Percentiles rank a stretch among this genome's conserved stretches.
phyloP scores from a whole-genome alignment of 1,140 invertebrate genomes.

The Asobara japonica region DNA sequence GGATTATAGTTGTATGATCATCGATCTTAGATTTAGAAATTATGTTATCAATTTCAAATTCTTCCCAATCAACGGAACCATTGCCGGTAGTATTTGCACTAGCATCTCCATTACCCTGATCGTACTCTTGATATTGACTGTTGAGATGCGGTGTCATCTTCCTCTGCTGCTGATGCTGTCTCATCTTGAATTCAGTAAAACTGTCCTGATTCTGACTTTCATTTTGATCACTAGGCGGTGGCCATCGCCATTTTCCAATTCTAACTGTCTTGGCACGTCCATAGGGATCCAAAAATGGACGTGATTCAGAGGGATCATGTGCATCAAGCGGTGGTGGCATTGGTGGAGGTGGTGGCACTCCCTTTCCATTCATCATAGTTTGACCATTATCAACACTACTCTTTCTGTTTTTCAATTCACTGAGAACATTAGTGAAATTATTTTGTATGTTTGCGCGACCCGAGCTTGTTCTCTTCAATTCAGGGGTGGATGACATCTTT shows the following conservation, averaged over 20 bases:
- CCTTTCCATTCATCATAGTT: constrained; percentile 64
- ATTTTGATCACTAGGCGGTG: constrained; percentile 84
- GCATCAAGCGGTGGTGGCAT: constrained; percentile 84
- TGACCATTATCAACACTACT: constrained; percentile 72
- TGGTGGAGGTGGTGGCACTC: constrained; percentile 82
- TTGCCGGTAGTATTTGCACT: constrained; percentile 53
- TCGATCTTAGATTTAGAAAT: constrained; percentile 52
- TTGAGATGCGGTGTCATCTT: constrained; percentile 84
- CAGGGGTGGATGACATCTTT: constrained; percentile 42
- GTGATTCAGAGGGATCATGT: constrained; percentile 79
- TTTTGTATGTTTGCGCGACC: constrained; percentile 63
- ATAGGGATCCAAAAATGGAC: constrained; percentile 89
- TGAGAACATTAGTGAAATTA: constrained; percentile 70
- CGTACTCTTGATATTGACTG: constrained; percentile 67
- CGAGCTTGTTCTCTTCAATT: constrained; percentile 50
- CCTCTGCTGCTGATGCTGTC: constrained; percentile 77
- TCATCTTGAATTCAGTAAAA: constrained; percentile 89
- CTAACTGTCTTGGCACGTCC: constrained; percentile 93
- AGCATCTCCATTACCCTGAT: constrained; percentile 55
- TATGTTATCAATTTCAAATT: constrained; percentile 77
- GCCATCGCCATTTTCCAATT: constrained; percentile 97
- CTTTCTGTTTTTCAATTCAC: constrained; percentile 70
- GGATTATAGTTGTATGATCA: constrained; percentile 21
- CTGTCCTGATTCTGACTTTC: constrained; percentile 73
- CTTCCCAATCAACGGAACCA: constrained; percentile 80